These are phyloP conservation scores for Micrastur ruficollis DNA, from an alignment of 2,797 vertebrate species.

Conservation along the genomic window DNA sequence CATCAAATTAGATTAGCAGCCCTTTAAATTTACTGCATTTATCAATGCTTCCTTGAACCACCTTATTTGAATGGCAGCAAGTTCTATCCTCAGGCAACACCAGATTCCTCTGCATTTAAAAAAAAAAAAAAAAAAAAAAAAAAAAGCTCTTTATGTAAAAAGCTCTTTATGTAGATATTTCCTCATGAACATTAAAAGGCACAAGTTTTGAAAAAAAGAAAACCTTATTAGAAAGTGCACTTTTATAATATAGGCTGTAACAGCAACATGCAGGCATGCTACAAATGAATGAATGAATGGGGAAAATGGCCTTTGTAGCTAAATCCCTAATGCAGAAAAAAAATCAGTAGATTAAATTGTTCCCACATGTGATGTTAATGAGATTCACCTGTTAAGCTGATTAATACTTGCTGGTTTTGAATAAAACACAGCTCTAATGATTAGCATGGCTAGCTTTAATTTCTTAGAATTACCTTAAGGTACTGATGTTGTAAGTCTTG, in stretches of 20 bases:
- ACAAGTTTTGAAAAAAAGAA: not conserved
- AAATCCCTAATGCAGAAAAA: not conserved
- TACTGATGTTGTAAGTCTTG: not conserved
- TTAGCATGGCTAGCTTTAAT: not conserved
- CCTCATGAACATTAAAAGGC: not conserved
- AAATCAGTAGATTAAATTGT: not conserved
- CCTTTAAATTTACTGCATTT: not conserved
- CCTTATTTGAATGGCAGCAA: not conserved
- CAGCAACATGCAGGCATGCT: fast-evolving
- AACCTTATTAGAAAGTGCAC: not conserved
- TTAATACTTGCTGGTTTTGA: not conserved
- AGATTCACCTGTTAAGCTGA: not conserved
- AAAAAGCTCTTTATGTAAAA: no score
- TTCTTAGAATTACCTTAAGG: not conserved
- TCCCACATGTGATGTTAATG: not conserved
- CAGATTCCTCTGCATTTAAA: not conserved
- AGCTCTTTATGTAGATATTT: not conserved
- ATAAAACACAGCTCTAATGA: not conserved
- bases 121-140: not conserved
- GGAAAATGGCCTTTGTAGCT: not conserved
- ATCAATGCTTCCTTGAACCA: not conserved
- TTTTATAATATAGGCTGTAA: not conserved
- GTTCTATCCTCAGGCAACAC: not conserved
- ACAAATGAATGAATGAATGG: not conserved
- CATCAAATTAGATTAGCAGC: not conserved